Evolutionary conservation across 2,113 vertebrate genomes (phyloP).

Genomic region (Xenopus borealis): DNA sequence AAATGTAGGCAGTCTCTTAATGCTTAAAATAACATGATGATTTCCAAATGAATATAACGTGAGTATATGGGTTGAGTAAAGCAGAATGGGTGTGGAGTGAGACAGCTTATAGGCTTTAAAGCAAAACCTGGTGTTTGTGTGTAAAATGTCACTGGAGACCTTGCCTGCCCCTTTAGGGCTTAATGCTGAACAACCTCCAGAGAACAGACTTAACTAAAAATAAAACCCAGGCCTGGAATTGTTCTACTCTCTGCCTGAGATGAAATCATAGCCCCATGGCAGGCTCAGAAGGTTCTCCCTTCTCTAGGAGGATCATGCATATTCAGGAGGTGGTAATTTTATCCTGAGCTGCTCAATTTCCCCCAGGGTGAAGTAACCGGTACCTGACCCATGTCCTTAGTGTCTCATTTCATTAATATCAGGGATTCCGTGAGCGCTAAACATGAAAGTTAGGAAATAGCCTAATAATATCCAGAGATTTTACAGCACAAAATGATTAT

Average conservation of each 20-base stretch:
- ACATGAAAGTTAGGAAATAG: not conserved
- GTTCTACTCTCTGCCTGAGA: not conserved
- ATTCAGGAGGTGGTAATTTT: conserved; percentile 26
- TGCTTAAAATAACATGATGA: no score
- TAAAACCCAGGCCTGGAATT: not conserved
- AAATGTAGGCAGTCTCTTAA: no score
- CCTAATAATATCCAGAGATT: conserved; percentile 9
- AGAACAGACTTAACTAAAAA: not conserved
- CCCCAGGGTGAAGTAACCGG: conserved; percentile 23
- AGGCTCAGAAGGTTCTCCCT: not conserved
- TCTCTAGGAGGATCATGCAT: conserved; percentile 4
- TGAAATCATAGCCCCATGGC: not conserved
- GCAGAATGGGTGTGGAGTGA: no score
- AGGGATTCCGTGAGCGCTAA: not conserved
- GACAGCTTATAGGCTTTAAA: no score
- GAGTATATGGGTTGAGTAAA: no score
- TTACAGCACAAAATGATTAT: not conserved
- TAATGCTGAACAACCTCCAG: not conserved
- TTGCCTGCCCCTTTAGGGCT: not conserved
- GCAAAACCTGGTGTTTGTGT: no score
- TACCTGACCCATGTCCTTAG: conserved; percentile 25
- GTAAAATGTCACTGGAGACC: not conserved
- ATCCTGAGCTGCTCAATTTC: conserved; percentile 8
- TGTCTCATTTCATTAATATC: conserved; percentile 22
- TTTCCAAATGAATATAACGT: no score